Evolutionary conservation across 2,113 vertebrate species (phyloP), one percentile per base, ranked within the genome.

Genomic region (Thalassoma bifasciatum): DNA sequence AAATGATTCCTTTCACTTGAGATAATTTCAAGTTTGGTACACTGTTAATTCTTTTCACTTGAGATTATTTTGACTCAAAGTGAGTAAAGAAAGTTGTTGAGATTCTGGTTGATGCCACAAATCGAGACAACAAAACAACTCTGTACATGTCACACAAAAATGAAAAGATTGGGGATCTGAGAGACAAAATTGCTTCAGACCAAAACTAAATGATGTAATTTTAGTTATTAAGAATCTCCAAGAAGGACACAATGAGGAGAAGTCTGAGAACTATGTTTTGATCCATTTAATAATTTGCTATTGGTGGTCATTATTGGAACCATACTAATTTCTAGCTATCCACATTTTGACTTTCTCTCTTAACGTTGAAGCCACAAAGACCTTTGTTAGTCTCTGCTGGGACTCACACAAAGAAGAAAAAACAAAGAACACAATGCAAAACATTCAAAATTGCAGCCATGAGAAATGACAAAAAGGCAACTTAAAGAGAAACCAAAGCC

Each of bases 401-500:
- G 11, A 57, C 38, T 71, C 44, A 42, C 22, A 77, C 10, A 49
- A 64, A 75, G 60, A 1, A 17, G 11, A 24, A 56, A 62, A 73
- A 53, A 57, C 8, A 13, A 54, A 53, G 0, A 21, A 71, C 34
- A 52, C 62, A 77, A 75, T 71, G 17, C 46, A 50, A 67, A 82
- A 74, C 72, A 82, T 61, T 71, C 37, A 57, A 52, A 44, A 24
- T 72, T 24, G 21, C 44, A 63, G 42, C 40, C 34, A 58, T 64
- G 59, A 44, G 54, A 79, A 69, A 58, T n/a, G 0, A 63, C 17
- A 22, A 40, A 36, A 51, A n/a, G 19, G 34, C 22, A 71, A 30
- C 50, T 51, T 4, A 52, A 66, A 75, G 42, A 75, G 11, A 60
- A 69, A 76, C 24, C 24, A 75, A 59, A 79, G 60, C 23, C 70